Percentiles rank a stretch among this genome's conserved stretches.
Evolutionary conservation across 2,888 invertebrate genomes (phyloP).

Genomic region (Chouioia cunea): DNA sequence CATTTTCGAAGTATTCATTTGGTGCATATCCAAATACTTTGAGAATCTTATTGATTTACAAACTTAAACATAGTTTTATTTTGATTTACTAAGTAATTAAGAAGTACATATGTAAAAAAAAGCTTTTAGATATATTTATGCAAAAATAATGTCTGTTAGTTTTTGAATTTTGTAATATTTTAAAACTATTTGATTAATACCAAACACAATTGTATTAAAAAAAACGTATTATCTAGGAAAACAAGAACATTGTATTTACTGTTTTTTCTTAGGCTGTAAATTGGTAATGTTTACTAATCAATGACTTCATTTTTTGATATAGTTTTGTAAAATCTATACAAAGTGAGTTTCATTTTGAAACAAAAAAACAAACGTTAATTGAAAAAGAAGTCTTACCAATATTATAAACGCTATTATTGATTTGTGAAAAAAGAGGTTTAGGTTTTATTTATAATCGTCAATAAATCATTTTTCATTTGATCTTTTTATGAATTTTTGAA

Average conservation of each 20-base stretch:
- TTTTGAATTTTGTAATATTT: constrained; percentile 47
- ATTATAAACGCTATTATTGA: too few relatives aligned
- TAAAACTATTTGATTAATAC: constrained; percentile 46
- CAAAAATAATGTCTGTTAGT: constrained; percentile 47
- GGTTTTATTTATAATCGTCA: too few relatives aligned
- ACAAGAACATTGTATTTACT: constrained; percentile 37
- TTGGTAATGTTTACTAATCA: constrained; percentile 39
- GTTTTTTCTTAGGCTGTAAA: constrained; percentile 40
- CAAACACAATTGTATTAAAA: constrained; percentile 40
- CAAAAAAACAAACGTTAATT: constrained; percentile 28
- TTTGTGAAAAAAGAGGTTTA: neutral
- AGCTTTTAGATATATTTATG: constrained; percentile 46
- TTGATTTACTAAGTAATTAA: constrained; percentile 45
- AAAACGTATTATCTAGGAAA: constrained; percentile 23
- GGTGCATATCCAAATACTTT: constrained; percentile 32
- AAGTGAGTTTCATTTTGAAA: constrained; percentile 36
- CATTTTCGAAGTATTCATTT: constrained; percentile 43
- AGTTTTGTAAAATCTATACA: constrained; percentile 36
- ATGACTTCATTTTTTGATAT: constrained; percentile 40
- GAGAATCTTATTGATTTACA: constrained; percentile 43
- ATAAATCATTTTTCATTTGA: too few relatives aligned
- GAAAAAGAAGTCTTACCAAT: too few relatives aligned
- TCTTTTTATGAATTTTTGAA: too few relatives aligned
- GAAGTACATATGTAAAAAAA: constrained; percentile 44
- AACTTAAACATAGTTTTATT: constrained; percentile 44